Evolutionary conservation across 2,113 vertebrate genomes (phyloP).

Genomic region (Limanda limanda): DNA sequence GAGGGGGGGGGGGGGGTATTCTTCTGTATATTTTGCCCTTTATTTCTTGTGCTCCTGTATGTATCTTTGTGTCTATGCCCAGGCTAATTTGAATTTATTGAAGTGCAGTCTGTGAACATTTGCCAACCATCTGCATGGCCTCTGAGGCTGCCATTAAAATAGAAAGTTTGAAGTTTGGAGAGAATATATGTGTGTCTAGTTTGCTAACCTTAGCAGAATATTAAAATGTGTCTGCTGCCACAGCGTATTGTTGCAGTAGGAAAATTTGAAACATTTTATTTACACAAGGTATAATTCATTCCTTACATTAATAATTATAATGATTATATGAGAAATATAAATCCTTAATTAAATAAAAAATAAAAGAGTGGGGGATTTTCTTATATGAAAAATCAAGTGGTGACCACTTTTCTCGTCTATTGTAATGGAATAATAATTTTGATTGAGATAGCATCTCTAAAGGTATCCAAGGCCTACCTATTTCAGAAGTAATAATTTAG

Average conservation of each 20-base stretch:
- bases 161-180: neutral
- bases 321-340: neutral
- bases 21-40: neutral
- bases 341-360: neutral
- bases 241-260: slow-evolving; percentile 8
- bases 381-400: neutral
- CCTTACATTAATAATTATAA: too few species aligned
- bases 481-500: too few species aligned
- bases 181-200: slow-evolving; percentile 32
- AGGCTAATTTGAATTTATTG: slow-evolving; percentile 8
- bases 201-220: slow-evolving; percentile 12
- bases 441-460: too few species aligned
- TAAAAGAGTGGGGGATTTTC: neutral
- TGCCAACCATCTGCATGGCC: neutral
- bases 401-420: slow-evolving; percentile 8
- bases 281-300: neutral
- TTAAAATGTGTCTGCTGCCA: neutral
- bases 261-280: slow-evolving; percentile 21
- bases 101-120: neutral
- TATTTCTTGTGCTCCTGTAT: slow-evolving; percentile 11
- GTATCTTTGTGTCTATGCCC: neutral
- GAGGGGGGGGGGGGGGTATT: neutral
- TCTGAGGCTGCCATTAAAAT: slow-evolving; percentile 26
- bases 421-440: too few species aligned
- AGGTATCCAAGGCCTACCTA: too few species aligned